These are phyloP conservation scores for Notarius lentiginosus DNA, from an alignment of 2,113 vertebrate genomes.

Conservation along the genomic window DNA sequence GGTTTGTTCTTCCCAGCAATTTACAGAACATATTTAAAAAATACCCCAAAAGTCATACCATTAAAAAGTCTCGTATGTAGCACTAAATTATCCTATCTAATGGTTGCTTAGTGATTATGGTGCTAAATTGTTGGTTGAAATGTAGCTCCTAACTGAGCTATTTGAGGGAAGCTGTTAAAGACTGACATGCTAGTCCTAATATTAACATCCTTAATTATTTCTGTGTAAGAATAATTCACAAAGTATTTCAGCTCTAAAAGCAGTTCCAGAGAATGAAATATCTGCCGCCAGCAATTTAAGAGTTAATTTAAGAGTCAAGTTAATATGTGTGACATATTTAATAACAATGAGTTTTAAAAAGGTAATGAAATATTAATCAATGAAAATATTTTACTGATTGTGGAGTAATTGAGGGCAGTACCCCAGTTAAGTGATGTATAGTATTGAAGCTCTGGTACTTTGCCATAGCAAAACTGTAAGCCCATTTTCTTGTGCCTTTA, in stretches of 20 bases:
- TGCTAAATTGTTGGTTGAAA: background rate
- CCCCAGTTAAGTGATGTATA: background rate
- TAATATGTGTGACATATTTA: background rate
- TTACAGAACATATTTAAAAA: constrained; percentile 43
- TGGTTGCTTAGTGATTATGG: background rate
- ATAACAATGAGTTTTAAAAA: constrained; percentile 2
- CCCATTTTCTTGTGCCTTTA: background rate
- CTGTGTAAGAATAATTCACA: background rate
- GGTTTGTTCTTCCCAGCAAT: constrained; percentile 57
- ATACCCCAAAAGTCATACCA: background rate
- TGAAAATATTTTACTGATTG: background rate
- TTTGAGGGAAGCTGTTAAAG: background rate
- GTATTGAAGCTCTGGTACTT: background rate
- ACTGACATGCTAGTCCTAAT: background rate
- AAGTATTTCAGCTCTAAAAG: background rate
- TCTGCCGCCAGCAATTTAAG: background rate
- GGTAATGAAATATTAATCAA: background rate
- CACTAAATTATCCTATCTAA: background rate
- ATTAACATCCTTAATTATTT: background rate
- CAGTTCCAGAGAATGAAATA: background rate
- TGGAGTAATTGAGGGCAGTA: background rate
- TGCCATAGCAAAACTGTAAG: background rate
- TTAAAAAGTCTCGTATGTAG: background rate
- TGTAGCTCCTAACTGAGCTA: background rate
- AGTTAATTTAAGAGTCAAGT: background rate